A percentile compares a stretch with the other conserved stretches of the same genome.
These are phyloP conservation scores for Ceyx margarethae DNA, from an alignment of 2,113 vertebrate genomes.

Conservation along the genomic window DNA sequence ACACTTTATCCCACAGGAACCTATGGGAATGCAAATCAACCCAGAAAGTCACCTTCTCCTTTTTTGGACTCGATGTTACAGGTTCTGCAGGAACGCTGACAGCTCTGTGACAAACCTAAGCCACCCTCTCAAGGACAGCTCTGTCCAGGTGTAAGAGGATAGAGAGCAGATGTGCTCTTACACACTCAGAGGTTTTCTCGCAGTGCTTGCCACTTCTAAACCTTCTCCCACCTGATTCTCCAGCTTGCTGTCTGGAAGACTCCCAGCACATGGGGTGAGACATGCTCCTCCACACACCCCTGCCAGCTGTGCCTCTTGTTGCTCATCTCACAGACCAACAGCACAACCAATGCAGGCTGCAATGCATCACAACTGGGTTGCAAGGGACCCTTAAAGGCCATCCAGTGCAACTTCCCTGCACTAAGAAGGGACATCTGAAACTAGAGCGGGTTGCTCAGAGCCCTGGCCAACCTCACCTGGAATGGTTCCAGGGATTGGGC, in stretches of 20 bases:
- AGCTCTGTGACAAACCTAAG: background rate
- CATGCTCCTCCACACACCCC: fast-evolving
- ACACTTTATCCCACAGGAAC: background rate
- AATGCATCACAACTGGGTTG: background rate
- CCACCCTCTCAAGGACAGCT: too few relatives aligned
- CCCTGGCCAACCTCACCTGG: background rate
- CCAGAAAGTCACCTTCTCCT: background rate
- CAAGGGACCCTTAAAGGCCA: background rate
- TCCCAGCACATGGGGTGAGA: background rate
- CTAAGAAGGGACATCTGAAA: background rate
- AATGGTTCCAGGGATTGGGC: background rate
- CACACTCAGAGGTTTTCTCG: fast-evolving
- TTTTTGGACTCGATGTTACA: background rate
- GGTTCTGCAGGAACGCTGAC: background rate
- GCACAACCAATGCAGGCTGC: fast-evolving
- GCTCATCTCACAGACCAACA: background rate
- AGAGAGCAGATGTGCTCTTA: background rate
- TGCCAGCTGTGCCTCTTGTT: background rate
- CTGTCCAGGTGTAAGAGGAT: fast-evolving
- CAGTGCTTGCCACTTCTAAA: background rate
- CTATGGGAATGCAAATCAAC: background rate
- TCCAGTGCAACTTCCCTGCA: background rate
- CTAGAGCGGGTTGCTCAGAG: background rate
- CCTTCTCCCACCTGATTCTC: background rate
- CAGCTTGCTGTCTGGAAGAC: background rate